Evolutionary conservation across 2,888 invertebrate species (phyloP).

Genomic region (Cancer borealis): DNA sequence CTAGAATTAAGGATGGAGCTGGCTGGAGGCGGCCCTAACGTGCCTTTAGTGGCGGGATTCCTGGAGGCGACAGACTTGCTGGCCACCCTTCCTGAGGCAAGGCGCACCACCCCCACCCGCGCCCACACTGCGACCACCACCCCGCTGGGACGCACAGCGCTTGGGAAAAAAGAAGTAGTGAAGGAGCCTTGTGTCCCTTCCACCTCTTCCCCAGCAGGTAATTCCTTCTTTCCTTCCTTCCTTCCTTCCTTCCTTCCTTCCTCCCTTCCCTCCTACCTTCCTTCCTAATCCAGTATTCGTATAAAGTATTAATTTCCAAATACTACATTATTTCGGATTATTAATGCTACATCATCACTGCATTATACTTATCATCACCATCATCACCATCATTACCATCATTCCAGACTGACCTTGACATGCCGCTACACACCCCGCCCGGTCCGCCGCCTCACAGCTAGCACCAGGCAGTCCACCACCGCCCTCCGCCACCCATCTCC

Average conservation of each 20-base stretch:
- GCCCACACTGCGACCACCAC: neutral
- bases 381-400: neutral
- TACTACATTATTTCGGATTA: too few relatives aligned
- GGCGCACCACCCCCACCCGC: neutral
- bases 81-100: slow-evolving; percentile 9
- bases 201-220: neutral
- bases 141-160: neutral
- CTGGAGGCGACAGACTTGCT: slow-evolving; percentile 39
- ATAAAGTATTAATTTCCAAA: too few relatives aligned
- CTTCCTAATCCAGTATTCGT: too few relatives aligned
- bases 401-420: slow-evolving; percentile 14
- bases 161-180: neutral
- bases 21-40: neutral
- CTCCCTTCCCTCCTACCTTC: neutral
- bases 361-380: neutral
- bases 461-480: neutral
- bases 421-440: neutral
- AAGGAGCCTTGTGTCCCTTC: slow-evolving; percentile 14
- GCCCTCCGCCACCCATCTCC: neutral
- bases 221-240: neutral
- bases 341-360: neutral
- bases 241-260: neutral
- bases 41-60: slow-evolving; percentile 32
- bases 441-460: neutral
- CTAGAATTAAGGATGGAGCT: neutral